Percentiles rank a stretch among this genome's conserved stretches.
Conservation (phyloP, 2,888 invertebrate species). For the Ellobium chinense region DNA sequence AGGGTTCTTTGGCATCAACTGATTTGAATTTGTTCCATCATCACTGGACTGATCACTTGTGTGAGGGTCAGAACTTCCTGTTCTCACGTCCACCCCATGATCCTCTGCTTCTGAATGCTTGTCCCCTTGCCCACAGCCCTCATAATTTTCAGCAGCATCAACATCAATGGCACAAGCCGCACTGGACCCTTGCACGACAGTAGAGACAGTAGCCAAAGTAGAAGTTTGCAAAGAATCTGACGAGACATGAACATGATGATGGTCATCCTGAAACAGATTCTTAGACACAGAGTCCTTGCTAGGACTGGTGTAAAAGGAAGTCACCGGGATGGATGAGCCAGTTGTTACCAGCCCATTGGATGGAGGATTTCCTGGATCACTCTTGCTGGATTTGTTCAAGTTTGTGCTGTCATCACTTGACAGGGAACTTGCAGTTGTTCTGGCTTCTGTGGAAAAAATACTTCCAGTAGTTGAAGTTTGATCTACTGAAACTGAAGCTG, state of each 20-base stretch:
- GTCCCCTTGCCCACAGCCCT: background rate
- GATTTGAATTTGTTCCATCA: background rate
- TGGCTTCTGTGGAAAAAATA: too few relatives aligned
- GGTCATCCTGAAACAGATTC: constrained; percentile 18
- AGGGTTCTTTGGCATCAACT: background rate
- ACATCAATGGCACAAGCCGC: background rate
- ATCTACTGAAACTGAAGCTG: too few relatives aligned
- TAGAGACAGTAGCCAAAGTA: background rate
- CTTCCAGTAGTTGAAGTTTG: too few relatives aligned
- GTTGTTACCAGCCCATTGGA: background rate
- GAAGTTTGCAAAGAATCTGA: background rate
- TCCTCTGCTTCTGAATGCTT: background rate
- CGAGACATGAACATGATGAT: too few relatives aligned
- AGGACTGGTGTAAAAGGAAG: constrained; percentile 1
- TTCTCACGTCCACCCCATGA: background rate
- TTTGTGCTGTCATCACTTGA: background rate
- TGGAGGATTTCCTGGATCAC: background rate
- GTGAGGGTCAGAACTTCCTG: background rate
- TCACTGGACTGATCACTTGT: background rate
- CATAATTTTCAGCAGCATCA: background rate
- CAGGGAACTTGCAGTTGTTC: too few relatives aligned
- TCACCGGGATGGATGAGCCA: constrained; percentile 1
- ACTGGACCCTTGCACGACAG: background rate
- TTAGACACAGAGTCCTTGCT: constrained; percentile 8
- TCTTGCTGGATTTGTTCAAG: background rate